Evolutionary conservation across 2,888 invertebrate species (phyloP).

Genomic region (Panzeria rudis): DNA sequence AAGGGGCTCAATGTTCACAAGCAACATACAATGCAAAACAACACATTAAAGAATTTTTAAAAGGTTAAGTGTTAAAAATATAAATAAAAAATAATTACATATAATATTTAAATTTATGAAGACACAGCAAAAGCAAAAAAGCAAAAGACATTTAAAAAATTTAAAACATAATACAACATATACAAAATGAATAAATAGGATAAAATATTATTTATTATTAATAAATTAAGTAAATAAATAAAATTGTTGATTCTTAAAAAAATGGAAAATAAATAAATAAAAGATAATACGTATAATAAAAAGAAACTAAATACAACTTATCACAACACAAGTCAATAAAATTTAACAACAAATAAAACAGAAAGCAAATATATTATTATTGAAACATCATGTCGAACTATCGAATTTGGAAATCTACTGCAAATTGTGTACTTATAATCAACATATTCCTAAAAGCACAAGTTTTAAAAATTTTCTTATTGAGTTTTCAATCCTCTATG

Average conservation of each 20-base stretch:
- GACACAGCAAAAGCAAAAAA: slow-evolving; percentile 26
- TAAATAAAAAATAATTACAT: slow-evolving; percentile 49
- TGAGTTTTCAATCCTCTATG: too few relatives aligned
- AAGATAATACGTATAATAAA: slow-evolving; percentile 39
- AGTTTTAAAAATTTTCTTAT: too few relatives aligned
- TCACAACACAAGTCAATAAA: slow-evolving; percentile 56
- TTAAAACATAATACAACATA: slow-evolving; percentile 46
- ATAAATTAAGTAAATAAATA: slow-evolving; percentile 66
- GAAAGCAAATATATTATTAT: neutral
- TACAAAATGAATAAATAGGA: slow-evolving; percentile 63
- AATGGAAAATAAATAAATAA: slow-evolving; percentile 48
- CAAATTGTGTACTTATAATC: too few relatives aligned
- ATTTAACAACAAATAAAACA: slow-evolving; percentile 10
- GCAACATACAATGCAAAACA: slow-evolving; percentile 66
- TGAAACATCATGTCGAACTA: too few relatives aligned
- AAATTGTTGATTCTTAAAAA: slow-evolving; percentile 72
- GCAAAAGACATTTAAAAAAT: slow-evolving; percentile 27
- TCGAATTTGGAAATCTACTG: too few relatives aligned
- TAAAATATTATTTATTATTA: slow-evolving; percentile 71
- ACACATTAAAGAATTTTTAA: slow-evolving; percentile 65
- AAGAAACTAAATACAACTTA: slow-evolving; percentile 64
- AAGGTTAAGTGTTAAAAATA: slow-evolving; percentile 70
- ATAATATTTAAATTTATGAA: slow-evolving; percentile 51
- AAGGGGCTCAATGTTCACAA: slow-evolving; percentile 61
- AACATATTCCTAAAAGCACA: too few relatives aligned